Evolutionary conservation across 2,888 invertebrate species (phyloP).

Genomic region (Pollenia griseotomentosa): DNA sequence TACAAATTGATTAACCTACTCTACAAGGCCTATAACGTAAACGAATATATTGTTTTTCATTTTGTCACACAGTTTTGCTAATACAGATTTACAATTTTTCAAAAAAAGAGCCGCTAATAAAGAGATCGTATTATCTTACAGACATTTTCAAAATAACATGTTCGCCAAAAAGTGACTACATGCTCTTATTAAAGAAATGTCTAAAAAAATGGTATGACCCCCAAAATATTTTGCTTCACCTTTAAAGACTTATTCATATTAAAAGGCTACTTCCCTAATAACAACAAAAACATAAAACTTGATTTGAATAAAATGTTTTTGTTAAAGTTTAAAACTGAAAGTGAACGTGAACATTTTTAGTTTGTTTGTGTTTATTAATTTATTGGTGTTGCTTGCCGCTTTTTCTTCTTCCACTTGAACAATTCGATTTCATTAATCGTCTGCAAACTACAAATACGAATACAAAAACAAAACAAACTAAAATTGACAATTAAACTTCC

Average conservation of each 20-base stretch:
- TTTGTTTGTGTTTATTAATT: slow-evolving; percentile 55
- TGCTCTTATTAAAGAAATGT: too few relatives aligned
- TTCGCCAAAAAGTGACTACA: too few relatives aligned
- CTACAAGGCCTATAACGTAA: too few relatives aligned
- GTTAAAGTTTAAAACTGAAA: slow-evolving; percentile 48
- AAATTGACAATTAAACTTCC: slow-evolving; percentile 49
- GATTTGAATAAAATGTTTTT: slow-evolving; percentile 25
- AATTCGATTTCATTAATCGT: slow-evolving; percentile 30
- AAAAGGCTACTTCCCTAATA: neutral
- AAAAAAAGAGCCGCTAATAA: too few relatives aligned
- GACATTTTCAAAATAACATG: too few relatives aligned
- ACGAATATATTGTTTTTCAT: too few relatives aligned
- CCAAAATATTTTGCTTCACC: too few relatives aligned
- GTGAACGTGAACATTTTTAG: slow-evolving; percentile 51
- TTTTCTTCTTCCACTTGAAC: slow-evolving; percentile 15
- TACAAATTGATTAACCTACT: too few relatives aligned
- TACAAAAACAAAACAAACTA: slow-evolving; percentile 11
- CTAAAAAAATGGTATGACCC: too few relatives aligned
- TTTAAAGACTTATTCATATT: neutral
- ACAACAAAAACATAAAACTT: neutral
- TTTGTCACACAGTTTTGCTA: too few relatives aligned
- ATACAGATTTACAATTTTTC: too few relatives aligned
- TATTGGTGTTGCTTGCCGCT: neutral
- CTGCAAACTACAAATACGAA: neutral
- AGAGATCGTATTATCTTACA: too few relatives aligned